These are phyloP conservation scores for Drosophila burlai DNA, from an alignment of 1,140 invertebrate genomes.

Conservation along the genomic window DNA sequence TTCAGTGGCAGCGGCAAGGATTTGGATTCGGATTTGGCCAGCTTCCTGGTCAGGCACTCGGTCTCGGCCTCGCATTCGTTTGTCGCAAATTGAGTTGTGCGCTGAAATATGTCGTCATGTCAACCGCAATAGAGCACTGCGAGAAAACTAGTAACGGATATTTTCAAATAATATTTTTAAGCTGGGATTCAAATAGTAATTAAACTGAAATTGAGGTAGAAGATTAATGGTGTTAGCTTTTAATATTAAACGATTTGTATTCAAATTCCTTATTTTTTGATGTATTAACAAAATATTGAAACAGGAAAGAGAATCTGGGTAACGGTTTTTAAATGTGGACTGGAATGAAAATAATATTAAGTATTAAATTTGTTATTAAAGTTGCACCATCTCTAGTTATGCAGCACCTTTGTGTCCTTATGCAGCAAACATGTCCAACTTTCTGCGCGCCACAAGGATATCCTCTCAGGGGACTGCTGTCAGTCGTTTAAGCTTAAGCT, in stretches of 20 bases:
- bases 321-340: not conserved
- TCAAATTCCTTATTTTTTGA: too few relatives aligned
- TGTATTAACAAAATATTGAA: too few relatives aligned
- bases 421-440: not conserved
- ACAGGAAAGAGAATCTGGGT: not conserved
- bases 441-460: not conserved
- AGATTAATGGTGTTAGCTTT: too few relatives aligned
- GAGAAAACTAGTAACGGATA: not conserved
- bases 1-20: conserved; percentile 49
- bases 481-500: not conserved
- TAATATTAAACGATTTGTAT: too few relatives aligned
- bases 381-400: not conserved
- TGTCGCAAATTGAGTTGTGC: conserved; percentile 61
- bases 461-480: too few relatives aligned
- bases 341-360: too few relatives aligned
- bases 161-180: too few relatives aligned
- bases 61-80: conserved; percentile 25
- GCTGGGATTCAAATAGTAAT: too few relatives aligned
- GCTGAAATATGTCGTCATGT: conserved; percentile 53
- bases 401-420: too few relatives aligned
- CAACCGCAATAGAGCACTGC: conserved; percentile 20
- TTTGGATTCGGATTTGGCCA: conserved; percentile 32
- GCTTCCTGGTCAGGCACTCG: conserved; percentile 57
- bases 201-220: too few relatives aligned
- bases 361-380: too few relatives aligned